Conservation (phyloP, 2,797 vertebrate genomes). For the Glyptemys insculpta region DNA sequence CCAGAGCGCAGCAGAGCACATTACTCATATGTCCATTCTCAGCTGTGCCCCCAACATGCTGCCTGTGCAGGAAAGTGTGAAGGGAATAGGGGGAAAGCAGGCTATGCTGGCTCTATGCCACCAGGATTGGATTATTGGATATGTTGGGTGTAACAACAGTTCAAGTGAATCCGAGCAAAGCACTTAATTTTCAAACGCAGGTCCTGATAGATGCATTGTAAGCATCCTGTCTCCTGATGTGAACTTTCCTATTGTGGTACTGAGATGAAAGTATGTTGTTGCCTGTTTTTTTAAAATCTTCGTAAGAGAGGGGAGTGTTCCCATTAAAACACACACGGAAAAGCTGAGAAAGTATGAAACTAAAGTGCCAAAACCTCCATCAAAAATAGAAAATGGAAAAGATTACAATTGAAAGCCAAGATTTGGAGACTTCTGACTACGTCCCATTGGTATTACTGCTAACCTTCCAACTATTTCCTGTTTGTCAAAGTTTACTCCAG, state of each 20-base stretch:
- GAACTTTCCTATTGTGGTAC: not conserved
- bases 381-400: constrained; percentile 3
- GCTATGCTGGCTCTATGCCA: not conserved
- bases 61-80: not conserved
- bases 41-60: not conserved
- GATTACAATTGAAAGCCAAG: not conserved
- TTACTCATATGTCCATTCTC: not conserved
- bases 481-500: constrained; percentile 43
- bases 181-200: not conserved
- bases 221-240: not conserved
- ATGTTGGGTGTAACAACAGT: not conserved
- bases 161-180: not conserved
- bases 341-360: not conserved
- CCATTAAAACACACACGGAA: not conserved
- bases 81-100: not conserved
- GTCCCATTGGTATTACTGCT: not conserved
- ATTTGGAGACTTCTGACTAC: not conserved
- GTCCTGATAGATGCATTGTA: not conserved
- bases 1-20: not conserved
- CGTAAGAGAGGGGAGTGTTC: not conserved
- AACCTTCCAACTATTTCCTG: constrained; percentile 31
- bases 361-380: not conserved
- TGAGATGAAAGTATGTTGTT: not conserved
- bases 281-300: not conserved
- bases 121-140: not conserved